Evolutionary conservation across 2,113 vertebrate species (phyloP), one percentile per base, ranked within the genome.

Genomic region (Myiozetetes cayanensis): DNA sequence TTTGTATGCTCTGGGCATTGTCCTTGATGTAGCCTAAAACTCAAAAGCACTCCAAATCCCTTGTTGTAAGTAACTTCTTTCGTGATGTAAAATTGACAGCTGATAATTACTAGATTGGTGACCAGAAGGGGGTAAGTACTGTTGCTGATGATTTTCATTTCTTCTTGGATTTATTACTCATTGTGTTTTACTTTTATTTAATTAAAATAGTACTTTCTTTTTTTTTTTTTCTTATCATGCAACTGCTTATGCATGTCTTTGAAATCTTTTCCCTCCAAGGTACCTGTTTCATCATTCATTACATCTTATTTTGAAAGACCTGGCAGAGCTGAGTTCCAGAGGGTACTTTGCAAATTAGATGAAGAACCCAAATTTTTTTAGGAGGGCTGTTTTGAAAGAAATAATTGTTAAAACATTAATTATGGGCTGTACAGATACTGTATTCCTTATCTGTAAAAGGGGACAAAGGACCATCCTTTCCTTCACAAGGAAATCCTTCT

Each of bases 151-250:
- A 9, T 43, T 85, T 94, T 71, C 1, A 35, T 66, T 76, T 27
- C 9, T 75, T 58, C 14, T 52, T 76, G 12, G 4, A 58, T 92
- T 88, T 85, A 37, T 73, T 31, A 66, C 14, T 11, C 5, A 47
- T 31, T 16, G 7, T 39, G 7, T 14, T 75, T 84, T 75, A 27
- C 14, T 89, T 81, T 78, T 27, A 49, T 49, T 68, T 85, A 83
- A 65, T 37, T 43, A 63, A 77, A 85, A 44, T 56, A 68, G 47
- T 52, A 16, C 2, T 0, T 19, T 23, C 2, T 0, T 44, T 0
- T 0, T 44, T 0, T 0, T 4, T 28, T 67, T 68, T 72, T 6
- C 2, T 23, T 87, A 4, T 68, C 10, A 12, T 44, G 7, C 31
- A 67, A 31, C 8, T 65, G 4, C 15, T 82, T 94, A 52, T 22